Percentiles rank a stretch among this genome's conserved stretches.
Evolutionary conservation across 2,888 invertebrate species (phyloP).

Genomic region (Ormia ochracea): DNA sequence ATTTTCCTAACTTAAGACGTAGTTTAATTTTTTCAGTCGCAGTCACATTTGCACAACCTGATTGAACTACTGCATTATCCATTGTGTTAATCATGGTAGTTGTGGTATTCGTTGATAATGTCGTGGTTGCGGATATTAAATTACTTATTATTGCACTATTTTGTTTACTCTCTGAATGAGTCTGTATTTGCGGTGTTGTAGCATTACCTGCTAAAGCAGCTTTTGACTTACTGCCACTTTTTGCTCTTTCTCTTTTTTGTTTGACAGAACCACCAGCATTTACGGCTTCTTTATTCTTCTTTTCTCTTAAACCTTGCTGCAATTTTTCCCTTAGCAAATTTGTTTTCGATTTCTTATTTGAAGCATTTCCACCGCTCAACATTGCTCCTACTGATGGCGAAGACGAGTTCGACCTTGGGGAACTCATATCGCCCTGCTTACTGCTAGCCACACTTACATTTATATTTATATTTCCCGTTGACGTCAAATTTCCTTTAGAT

Average conservation of each 20-base stretch:
- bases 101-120: not conserved
- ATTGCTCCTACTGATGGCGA: constrained; percentile 59
- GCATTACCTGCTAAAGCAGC: constrained; percentile 43
- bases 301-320: constrained; percentile 73
- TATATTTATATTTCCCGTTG: not conserved
- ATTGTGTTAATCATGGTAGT: constrained; percentile 9
- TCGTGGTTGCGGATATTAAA: constrained; percentile 11
- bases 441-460: constrained; percentile 60
- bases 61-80: constrained; percentile 10
- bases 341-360: constrained; percentile 70
- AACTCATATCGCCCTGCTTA: constrained; percentile 59
- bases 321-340: constrained; percentile 74
- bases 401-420: constrained; percentile 64
- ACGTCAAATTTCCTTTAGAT: constrained; percentile 34
- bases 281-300: constrained; percentile 64
- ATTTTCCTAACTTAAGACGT: constrained; percentile 88
- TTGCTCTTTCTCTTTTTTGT: constrained; percentile 70
- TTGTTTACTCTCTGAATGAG: constrained; percentile 28
- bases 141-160: constrained; percentile 34
- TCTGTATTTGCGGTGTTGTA: not conserved
- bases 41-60: constrained; percentile 22
- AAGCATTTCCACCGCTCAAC: constrained; percentile 32
- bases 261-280: constrained; percentile 65
- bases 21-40: constrained; percentile 86
- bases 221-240: constrained; percentile 68